A percentile compares a stretch with the other conserved stretches of the same genome.
Conservation (phyloP, 2,797 vertebrate genomes). For the Echeneis naucrates region DNA sequence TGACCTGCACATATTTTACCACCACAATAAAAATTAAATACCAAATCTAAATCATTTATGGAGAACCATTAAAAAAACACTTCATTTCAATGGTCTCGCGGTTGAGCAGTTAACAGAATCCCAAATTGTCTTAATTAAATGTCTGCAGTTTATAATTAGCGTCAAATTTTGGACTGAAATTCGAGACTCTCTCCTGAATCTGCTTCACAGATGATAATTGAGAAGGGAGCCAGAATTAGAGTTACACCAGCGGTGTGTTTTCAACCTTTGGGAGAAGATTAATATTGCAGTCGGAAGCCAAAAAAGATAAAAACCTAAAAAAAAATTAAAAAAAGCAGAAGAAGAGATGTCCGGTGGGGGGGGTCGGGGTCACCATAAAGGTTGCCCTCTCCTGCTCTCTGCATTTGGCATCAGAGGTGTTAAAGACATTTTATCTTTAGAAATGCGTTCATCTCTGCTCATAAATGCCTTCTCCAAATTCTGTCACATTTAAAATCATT, state of each 20-base stretch:
- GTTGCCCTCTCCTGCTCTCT: conserved; percentile 28
- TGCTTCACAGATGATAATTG: conserved; percentile 71
- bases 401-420: background rate
- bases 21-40: background rate
- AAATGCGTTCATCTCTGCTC: too few relatives aligned
- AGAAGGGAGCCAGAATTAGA: conserved; percentile 73
- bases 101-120: background rate
- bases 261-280: conserved; percentile 43
- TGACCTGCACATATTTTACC: conserved; percentile 20
- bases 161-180: conserved; percentile 59
- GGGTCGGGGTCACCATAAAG: conserved; percentile 30
- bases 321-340: conserved; percentile 16
- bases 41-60: background rate
- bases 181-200: conserved; percentile 52
- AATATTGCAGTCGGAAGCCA: conserved; percentile 31
- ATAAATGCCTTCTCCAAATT: background rate
- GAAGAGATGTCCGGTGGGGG: too few relatives aligned
- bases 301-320: conserved; percentile 5
- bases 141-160: conserved; percentile 61
- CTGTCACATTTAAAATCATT: background rate
- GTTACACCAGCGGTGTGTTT: conserved; percentile 61
- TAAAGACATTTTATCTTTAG: conserved; percentile 1
- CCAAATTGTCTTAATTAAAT: background rate
- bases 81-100: background rate
- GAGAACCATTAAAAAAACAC: background rate